Conservation (phyloP, 64 coral and sea anemone species). For the Montipora efflorescens region DNA sequence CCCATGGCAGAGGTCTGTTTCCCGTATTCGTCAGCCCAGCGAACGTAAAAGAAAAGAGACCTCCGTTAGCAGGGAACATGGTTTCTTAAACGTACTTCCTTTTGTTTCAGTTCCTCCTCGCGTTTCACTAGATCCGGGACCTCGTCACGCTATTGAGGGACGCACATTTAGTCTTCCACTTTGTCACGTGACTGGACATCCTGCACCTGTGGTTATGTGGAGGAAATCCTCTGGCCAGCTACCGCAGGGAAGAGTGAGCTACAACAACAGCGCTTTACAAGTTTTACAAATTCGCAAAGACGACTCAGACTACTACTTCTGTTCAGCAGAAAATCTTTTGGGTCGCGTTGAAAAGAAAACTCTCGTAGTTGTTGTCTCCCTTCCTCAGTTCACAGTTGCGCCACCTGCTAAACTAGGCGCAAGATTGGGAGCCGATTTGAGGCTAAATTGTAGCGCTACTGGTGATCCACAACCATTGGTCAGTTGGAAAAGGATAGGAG, state of each 20-base stretch:
- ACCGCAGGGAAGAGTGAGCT: background rate
- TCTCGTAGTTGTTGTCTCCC: background rate
- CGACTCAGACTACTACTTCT: conserved; percentile 52
- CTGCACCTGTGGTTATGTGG: conserved; percentile 61
- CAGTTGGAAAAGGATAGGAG: too few species aligned
- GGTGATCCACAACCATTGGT: too few species aligned
- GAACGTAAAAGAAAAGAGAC: too few species aligned
- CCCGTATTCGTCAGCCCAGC: too few species aligned
- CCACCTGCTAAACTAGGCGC: background rate
- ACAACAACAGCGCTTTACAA: background rate
- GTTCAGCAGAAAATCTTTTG: conserved; percentile 32
- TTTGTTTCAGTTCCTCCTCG: conserved; percentile 12
- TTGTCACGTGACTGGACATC: conserved; percentile 66
- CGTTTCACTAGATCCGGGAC: conserved; percentile 35
- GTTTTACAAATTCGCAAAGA: background rate
- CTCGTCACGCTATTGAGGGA: background rate
- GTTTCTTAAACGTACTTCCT: too few species aligned
- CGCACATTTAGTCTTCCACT: conserved; percentile 21
- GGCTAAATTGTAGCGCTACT: too few species aligned
- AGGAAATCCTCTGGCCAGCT: conserved; percentile 29
- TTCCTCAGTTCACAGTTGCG: conserved; percentile 5
- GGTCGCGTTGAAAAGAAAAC: conserved; percentile 4
- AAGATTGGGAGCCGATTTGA: background rate
- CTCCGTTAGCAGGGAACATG: too few species aligned
- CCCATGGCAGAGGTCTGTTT: too few species aligned